Evolutionary conservation across 1,140 invertebrate species (phyloP).

Genomic region (Hormaphis cornu): DNA sequence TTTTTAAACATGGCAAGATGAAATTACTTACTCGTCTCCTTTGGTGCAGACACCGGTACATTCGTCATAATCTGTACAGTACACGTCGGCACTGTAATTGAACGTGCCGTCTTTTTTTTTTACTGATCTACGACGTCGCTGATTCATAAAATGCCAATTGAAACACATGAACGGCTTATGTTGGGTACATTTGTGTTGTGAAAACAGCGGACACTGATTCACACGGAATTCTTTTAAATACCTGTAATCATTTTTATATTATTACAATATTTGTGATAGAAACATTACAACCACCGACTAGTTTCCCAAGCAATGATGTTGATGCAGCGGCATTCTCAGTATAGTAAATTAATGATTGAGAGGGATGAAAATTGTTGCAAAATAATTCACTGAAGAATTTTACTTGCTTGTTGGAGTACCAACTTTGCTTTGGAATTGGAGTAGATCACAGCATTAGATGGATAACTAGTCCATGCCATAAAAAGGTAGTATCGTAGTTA

Average conservation of each 20-base stretch:
- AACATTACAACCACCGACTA: background rate
- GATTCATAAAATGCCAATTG: slow-evolving; percentile 99
- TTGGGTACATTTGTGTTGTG: slow-evolving; percentile 99
- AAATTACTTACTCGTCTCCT: slow-evolving; percentile 81
- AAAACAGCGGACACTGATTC: slow-evolving; percentile 95
- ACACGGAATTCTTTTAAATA: slow-evolving; percentile 99
- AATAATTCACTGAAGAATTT: no score
- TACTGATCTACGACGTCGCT: slow-evolving; percentile 84
- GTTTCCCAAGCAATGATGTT: no score
- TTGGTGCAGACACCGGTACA: slow-evolving; percentile 95
- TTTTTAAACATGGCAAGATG: background rate
- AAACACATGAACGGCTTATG: slow-evolving; percentile 99
- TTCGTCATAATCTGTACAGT: slow-evolving; percentile 98
- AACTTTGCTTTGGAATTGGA: no score
- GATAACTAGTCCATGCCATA: no score
- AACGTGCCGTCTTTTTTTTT: slow-evolving; percentile 92
- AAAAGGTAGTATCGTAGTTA: no score
- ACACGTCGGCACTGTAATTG: slow-evolving; percentile 98
- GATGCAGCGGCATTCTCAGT: no score
- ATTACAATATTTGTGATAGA: slow-evolving; percentile 26
- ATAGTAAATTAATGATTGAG: no score
- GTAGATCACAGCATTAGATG: no score
- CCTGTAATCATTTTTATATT: slow-evolving; percentile 53
- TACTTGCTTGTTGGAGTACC: no score
- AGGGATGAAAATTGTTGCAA: no score